These are phyloP conservation scores for Ophioninae sp. DNA, from an alignment of 2,888 invertebrate genomes.

Conservation along the genomic window DNA sequence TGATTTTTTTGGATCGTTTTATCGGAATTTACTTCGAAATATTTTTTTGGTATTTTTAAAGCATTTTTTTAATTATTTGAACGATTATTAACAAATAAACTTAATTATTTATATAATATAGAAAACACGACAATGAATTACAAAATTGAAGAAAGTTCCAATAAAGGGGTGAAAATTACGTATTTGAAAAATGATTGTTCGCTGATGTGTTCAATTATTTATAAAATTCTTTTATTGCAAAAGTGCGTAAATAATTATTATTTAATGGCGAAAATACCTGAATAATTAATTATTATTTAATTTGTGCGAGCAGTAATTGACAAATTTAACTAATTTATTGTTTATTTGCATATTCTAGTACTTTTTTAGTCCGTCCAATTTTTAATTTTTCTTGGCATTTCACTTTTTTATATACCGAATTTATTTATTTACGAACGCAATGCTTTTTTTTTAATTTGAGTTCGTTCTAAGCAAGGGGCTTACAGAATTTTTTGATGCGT, in stretches of 20 bases:
- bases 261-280: background rate
- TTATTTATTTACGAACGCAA: background rate
- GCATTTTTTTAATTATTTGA: no score
- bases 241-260: background rate
- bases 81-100: no score
- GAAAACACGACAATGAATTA: no score
- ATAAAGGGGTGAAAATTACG: no score
- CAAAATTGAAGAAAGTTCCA: no score
- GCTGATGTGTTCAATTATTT: background rate
- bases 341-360: background rate
- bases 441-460: background rate
- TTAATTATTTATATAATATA: no score
- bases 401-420: background rate
- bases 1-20: no score
- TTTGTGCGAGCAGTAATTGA: background rate
- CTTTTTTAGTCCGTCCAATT: background rate
- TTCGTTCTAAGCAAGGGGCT: background rate
- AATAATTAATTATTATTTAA: background rate
- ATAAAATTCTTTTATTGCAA: background rate
- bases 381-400: background rate
- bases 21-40: no score
- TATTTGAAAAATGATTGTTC: background rate
- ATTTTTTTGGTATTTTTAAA: no score
- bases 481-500: background rate
- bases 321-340: background rate